Evolutionary conservation across 2,888 invertebrate species (phyloP).

Genomic region (Diachrysia chrysitis): DNA sequence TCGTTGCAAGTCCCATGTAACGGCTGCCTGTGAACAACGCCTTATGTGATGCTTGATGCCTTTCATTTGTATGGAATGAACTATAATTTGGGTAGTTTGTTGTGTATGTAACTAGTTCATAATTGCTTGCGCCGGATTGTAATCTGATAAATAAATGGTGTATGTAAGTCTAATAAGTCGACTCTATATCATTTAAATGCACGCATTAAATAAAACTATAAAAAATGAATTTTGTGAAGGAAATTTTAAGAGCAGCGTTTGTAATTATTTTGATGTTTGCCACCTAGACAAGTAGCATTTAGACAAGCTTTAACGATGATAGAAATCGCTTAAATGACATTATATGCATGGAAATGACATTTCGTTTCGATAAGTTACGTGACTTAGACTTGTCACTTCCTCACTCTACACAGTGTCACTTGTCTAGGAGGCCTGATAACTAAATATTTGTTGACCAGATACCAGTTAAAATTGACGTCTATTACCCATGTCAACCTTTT

Average conservation of each 20-base stretch:
- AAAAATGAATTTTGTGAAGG: neutral
- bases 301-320: too few relatives aligned
- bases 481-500: neutral
- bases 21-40: conserved; percentile 41
- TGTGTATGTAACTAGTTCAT: conserved; percentile 9
- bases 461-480: neutral
- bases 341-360: too few relatives aligned
- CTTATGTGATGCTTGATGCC: conserved; percentile 52
- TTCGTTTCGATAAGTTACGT: too few relatives aligned
- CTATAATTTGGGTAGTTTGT: conserved; percentile 15
- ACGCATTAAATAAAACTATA: neutral
- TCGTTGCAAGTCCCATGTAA: conserved; percentile 56
- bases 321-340: too few relatives aligned
- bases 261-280: too few relatives aligned
- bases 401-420: too few relatives aligned
- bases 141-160: too few relatives aligned
- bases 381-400: too few relatives aligned
- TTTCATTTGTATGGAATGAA: conserved; percentile 24
- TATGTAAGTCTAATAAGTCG: too few relatives aligned
- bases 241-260: neutral
- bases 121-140: neutral
- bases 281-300: too few relatives aligned
- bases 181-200: too few relatives aligned
- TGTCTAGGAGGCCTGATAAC: too few relatives aligned
- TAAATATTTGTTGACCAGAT: neutral